Conservation (phyloP, 2,113 vertebrate species). For the Cavia porcellus region DNA sequence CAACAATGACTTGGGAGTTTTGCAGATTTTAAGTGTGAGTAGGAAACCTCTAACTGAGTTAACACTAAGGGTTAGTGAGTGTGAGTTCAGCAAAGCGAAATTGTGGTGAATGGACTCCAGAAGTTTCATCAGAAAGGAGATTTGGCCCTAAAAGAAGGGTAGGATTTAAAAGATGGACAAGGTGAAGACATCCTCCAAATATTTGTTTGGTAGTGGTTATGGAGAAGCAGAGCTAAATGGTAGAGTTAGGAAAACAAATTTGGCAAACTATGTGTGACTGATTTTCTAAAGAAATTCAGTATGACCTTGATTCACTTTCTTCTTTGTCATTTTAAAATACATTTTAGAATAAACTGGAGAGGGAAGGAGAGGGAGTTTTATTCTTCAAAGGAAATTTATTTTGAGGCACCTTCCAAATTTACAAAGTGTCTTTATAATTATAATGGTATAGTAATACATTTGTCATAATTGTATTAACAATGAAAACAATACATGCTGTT, state of each 20-base stretch:
- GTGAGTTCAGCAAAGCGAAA: neutral
- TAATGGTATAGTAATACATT: neutral
- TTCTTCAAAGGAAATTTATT: conserved; percentile 21
- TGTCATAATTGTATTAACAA: neutral
- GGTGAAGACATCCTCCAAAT: neutral
- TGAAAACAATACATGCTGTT: neutral
- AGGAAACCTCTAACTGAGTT: neutral
- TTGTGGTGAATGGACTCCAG: neutral
- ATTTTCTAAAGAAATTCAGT: neutral
- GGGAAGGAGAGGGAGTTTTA: neutral
- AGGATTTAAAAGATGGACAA: neutral
- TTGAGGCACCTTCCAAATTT: conserved; percentile 29
- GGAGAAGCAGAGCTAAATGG: neutral
- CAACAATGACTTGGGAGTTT: neutral
- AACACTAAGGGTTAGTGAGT: neutral
- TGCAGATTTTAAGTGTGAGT: neutral
- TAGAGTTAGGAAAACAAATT: neutral
- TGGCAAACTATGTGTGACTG: neutral
- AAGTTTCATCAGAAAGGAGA: neutral
- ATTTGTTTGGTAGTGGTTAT: neutral
- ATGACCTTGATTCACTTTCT: neutral
- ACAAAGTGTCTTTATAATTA: neutral
- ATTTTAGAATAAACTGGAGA: neutral
- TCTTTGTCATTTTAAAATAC: conserved; percentile 17
- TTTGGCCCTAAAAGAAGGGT: neutral